These are phyloP conservation scores for Lordiphosa collinella DNA, from an alignment of 1,140 invertebrate genomes.

Conservation along the genomic window DNA sequence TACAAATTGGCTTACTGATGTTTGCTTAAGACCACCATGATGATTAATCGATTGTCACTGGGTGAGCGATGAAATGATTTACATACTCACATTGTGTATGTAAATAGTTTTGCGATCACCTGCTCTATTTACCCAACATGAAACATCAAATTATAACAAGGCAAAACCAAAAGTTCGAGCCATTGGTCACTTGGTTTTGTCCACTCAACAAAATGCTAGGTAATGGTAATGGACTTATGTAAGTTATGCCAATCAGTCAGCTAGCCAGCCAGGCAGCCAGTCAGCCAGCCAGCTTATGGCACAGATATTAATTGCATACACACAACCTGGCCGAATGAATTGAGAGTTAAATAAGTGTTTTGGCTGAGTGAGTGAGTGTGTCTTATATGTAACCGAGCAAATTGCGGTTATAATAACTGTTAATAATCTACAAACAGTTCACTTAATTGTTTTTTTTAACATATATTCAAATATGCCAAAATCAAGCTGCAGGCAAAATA, in stretches of 20 bases:
- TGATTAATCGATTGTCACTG: slow-evolving; percentile 17
- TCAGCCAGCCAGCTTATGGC: slow-evolving; percentile 55
- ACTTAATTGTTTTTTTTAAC: slow-evolving; percentile 42
- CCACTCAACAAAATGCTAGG: slow-evolving; percentile 38
- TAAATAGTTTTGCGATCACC: slow-evolving; percentile 24
- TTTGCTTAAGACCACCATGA: too few species aligned
- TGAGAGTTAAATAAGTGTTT: slow-evolving; percentile 49
- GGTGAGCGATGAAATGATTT: slow-evolving; percentile 11
- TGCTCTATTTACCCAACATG: slow-evolving; percentile 49
- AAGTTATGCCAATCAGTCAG: slow-evolving; percentile 65
- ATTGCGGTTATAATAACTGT: slow-evolving; percentile 67
- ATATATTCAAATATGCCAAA: slow-evolving; percentile 25
- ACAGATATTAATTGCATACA: slow-evolving; percentile 72
- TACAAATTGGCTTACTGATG: too few species aligned
- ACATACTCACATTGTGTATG: slow-evolving; percentile 9
- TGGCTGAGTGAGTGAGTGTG: slow-evolving; percentile 32
- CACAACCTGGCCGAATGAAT: slow-evolving; percentile 43
- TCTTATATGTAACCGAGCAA: slow-evolving; percentile 39
- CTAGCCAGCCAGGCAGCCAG: slow-evolving; percentile 32
- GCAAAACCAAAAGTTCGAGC: slow-evolving; percentile 21
- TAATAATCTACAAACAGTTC: slow-evolving; percentile 48
- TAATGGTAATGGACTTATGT: slow-evolving; percentile 56
- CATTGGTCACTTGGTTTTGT: slow-evolving; percentile 41
- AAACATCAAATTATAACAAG: slow-evolving; percentile 50
- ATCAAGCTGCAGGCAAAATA: neutral